These are phyloP conservation scores for Phrynosoma blainvillii DNA, from an alignment of 2,113 vertebrate species.

Conservation along the genomic window DNA sequence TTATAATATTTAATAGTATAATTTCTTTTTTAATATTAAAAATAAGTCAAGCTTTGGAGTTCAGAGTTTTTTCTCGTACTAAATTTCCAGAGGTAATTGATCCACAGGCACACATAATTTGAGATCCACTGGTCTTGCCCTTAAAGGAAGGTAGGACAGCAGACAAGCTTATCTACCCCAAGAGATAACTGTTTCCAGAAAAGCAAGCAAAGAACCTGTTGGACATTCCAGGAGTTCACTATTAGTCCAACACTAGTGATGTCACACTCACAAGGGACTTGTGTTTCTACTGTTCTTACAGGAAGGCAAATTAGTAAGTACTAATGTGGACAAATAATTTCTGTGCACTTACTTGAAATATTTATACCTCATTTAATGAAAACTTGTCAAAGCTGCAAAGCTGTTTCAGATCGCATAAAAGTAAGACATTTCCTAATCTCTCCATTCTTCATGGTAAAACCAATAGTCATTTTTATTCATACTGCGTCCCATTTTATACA, in stretches of 20 bases:
- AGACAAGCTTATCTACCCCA: background rate
- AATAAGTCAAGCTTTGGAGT: background rate
- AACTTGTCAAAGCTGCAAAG: background rate
- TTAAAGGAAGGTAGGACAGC: background rate
- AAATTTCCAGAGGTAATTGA: background rate
- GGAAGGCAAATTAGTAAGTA: background rate
- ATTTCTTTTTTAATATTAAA: background rate
- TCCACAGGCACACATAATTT: background rate
- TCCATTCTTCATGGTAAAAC: background rate
- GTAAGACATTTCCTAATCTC: slow-evolving; percentile 2
- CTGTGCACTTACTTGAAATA: background rate
- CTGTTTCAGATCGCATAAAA: background rate
- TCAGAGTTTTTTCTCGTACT: background rate
- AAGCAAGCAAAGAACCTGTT: background rate
- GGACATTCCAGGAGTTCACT: background rate
- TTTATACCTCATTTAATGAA: background rate
- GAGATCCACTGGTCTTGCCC: too few species aligned
- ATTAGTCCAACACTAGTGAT: background rate
- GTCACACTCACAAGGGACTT: background rate
- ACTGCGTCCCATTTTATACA: background rate
- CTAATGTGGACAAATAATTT: background rate
- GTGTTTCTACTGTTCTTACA: too few species aligned
- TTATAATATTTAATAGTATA: too few species aligned
- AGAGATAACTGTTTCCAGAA: background rate
- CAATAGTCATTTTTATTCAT: background rate